phyloP scores from a whole-genome alignment of 64 coral and sea anemone species.

The Montipora cactus region DNA sequence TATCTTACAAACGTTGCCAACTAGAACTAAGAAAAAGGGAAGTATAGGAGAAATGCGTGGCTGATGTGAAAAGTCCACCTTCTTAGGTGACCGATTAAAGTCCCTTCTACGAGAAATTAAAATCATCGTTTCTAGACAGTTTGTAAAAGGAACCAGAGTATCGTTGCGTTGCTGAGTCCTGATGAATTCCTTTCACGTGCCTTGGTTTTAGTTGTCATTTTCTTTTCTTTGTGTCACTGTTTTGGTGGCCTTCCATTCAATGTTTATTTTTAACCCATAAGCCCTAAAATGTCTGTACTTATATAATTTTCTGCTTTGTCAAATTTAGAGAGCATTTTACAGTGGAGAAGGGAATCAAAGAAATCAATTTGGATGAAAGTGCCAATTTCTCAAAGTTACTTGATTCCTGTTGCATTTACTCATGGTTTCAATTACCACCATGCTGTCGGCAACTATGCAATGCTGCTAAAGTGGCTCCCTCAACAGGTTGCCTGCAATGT shows the following conservation, averaged over 20 bases:
- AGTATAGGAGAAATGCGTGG: background rate
- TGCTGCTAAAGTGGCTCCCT: constrained; percentile 89
- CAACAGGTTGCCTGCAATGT: constrained; percentile 71
- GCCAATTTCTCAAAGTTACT: constrained; percentile 69
- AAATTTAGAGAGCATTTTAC: constrained; percentile 57
- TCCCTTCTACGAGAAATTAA: too few species aligned
- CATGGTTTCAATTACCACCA: constrained; percentile 85
- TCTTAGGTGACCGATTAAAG: background rate
- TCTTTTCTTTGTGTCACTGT: too few species aligned
- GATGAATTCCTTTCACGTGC: too few species aligned
- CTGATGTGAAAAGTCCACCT: background rate
- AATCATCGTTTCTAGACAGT: too few species aligned
- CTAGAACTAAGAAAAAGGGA: background rate
- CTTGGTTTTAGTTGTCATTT: too few species aligned
- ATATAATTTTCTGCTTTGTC: background rate
- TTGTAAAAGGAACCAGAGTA: too few species aligned
- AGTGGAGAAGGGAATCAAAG: constrained; percentile 77
- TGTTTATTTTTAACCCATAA: too few species aligned
- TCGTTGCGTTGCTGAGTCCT: too few species aligned
- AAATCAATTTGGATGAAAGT: constrained; percentile 84
- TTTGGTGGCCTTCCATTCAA: too few species aligned
- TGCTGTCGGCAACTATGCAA: constrained; percentile 71
- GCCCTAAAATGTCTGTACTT: background rate
- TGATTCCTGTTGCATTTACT: constrained; percentile 83
- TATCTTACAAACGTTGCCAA: background rate